Percentiles rank a stretch among this genome's conserved stretches.
phyloP scores from a whole-genome alignment of 2,888 invertebrate species.

The Autographa pulchrina region DNA sequence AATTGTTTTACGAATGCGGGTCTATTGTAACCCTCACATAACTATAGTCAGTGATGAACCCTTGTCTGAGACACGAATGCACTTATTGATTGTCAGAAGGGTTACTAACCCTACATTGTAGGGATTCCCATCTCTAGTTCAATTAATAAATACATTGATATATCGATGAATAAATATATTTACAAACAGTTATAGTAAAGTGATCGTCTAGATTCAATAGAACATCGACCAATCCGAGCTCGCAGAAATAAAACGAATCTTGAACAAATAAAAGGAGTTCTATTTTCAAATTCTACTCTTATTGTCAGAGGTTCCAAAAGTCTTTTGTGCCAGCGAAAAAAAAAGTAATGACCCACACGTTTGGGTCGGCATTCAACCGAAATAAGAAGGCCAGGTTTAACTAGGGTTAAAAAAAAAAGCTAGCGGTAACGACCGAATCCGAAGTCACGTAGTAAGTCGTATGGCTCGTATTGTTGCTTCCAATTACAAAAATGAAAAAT shows the following conservation, averaged over 20 bases:
- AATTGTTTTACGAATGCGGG: not conserved
- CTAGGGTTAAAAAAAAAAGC: slow-evolving; percentile 38
- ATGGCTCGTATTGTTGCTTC: slow-evolving; percentile 33
- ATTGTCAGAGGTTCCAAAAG: slow-evolving; percentile 8
- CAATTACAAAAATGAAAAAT: slow-evolving; percentile 43
- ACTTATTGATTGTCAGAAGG: slow-evolving; percentile 31
- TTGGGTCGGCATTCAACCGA: slow-evolving; percentile 28
- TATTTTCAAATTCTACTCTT: not conserved
- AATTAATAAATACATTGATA: not conserved
- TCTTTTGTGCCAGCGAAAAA: not conserved
- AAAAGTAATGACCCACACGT: slow-evolving; percentile 41
- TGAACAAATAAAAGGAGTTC: not conserved
- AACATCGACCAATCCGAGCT: not conserved
- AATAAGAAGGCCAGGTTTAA: slow-evolving; percentile 36
- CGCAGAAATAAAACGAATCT: slow-evolving; percentile 2
- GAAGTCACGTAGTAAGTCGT: slow-evolving; percentile 40
- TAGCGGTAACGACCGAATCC: slow-evolving; percentile 32
- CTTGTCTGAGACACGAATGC: slow-evolving; percentile 43
- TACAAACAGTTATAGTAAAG: not conserved
- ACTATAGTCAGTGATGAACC: slow-evolving; percentile 28
- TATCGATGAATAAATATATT: no score
- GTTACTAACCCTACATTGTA: slow-evolving; percentile 50
- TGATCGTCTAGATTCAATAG: not conserved
- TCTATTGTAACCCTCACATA: slow-evolving; percentile 11
- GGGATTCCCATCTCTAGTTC: slow-evolving; percentile 24